phyloP scores from a whole-genome alignment of 2,113 vertebrate species.

The Leiothrix lutea region DNA sequence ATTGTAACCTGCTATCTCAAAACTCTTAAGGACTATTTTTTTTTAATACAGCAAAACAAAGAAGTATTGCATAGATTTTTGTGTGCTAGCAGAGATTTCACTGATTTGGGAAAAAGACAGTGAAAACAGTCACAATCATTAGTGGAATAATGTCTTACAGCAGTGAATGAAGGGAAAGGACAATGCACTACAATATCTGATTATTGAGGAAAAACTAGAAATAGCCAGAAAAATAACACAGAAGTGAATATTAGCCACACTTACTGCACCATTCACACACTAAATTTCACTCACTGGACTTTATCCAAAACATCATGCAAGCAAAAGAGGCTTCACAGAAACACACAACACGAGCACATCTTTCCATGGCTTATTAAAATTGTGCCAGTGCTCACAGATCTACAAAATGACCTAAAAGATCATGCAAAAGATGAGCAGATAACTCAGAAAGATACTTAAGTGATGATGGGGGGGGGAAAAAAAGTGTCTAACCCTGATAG shows the following conservation, averaged over 20 bases:
- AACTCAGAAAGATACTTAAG: background rate
- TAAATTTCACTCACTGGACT: background rate
- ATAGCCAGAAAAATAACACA: background rate
- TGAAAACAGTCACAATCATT: background rate
- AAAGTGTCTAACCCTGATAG: background rate
- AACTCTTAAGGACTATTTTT: background rate
- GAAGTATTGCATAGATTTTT: background rate
- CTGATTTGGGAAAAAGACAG: background rate
- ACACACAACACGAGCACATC: background rate
- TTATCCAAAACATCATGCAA: background rate
- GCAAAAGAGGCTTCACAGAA: background rate
- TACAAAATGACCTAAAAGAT: background rate
- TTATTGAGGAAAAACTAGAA: background rate
- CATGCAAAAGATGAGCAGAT: background rate
- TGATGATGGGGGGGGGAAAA: background rate
- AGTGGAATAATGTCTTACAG: background rate
- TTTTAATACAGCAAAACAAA: background rate
- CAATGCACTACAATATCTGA: background rate
- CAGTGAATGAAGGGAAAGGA: background rate
- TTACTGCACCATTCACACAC: background rate
- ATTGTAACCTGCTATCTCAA: background rate
- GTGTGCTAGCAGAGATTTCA: background rate
- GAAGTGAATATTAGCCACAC: too few species aligned
- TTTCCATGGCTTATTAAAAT: background rate
- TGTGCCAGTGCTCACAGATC: background rate